phyloP scores from a whole-genome alignment of 2,888 invertebrate species.

The Cryptus armator region DNA sequence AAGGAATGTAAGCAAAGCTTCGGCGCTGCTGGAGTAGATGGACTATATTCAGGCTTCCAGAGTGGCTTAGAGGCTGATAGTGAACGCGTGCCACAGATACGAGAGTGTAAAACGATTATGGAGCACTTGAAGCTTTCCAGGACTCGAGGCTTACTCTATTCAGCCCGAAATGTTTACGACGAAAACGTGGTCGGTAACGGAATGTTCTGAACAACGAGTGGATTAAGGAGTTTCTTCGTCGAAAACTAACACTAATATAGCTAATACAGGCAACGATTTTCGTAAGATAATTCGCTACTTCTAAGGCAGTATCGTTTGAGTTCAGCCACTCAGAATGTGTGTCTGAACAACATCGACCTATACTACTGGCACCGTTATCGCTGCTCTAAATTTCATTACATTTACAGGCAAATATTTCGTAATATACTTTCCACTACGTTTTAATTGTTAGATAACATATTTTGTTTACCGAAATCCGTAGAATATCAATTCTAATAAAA shows the following conservation, averaged over 20 bases:
- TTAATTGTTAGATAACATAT: not conserved
- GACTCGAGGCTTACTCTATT: not conserved
- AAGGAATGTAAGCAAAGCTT: not conserved
- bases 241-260: not conserved
- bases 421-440: not conserved
- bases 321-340: not conserved
- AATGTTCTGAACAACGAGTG: conserved; percentile 9
- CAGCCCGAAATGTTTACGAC: conserved; percentile 35
- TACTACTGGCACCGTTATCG: not conserved
- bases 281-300: conserved; percentile 12
- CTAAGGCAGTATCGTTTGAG: not conserved
- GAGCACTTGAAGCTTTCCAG: not conserved
- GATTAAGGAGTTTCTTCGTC: conserved; percentile 14
- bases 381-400: not conserved
- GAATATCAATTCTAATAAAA: not conserved
- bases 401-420: not conserved
- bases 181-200: conserved; percentile 35
- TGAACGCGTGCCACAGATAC: conserved; percentile 22
- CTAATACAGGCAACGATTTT: not conserved
- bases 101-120: conserved; percentile 39
- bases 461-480: not conserved
- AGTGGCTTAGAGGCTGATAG: conserved; percentile 26
- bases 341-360: not conserved
- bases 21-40: not conserved
- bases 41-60: not conserved